These are phyloP conservation scores for Pentamera pediparva DNA, from an alignment of 53 echinoderm and acorn worm genomes.

Conservation along the genomic window DNA sequence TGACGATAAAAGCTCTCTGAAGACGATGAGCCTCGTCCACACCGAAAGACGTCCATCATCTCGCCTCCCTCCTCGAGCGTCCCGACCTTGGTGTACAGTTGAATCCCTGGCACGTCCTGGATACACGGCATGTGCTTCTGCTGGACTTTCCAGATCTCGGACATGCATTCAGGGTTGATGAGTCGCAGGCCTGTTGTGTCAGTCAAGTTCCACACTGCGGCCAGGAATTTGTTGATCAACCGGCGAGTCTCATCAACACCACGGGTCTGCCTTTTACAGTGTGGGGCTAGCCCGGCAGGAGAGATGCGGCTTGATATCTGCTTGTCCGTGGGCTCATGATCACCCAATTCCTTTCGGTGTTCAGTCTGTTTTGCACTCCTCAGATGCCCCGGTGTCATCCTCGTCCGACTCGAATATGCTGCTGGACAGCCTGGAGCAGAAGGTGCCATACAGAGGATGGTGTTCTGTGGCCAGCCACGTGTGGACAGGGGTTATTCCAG, in stretches of 20 bases:
- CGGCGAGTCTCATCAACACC: constrained; percentile 26
- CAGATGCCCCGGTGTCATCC: constrained; percentile 7
- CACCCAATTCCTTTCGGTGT: too few relatives aligned
- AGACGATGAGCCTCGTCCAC: too few relatives aligned
- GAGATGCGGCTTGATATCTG: constrained; percentile 11
- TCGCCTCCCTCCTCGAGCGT: constrained; percentile 22
- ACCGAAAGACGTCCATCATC: constrained; percentile 33
- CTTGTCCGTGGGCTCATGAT: constrained; percentile 28
- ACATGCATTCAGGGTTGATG: constrained; percentile 30
- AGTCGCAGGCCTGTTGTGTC: constrained; percentile 32
- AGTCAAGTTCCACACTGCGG: constrained; percentile 38
- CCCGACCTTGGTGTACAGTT: constrained; percentile 50
- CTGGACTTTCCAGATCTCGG: constrained; percentile 47
- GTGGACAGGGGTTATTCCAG: constrained; percentile 6
- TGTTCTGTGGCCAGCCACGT: constrained; percentile 41
- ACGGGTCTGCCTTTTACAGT: constrained; percentile 20
- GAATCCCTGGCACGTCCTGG: constrained; percentile 40
- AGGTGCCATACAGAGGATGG: constrained; percentile 33
- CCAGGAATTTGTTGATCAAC: constrained; percentile 26
- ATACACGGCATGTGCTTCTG: constrained; percentile 54
- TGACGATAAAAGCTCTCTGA: constrained; percentile 53
- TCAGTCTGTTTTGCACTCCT: constrained; percentile 10
- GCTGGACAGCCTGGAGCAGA: constrained; percentile 41
- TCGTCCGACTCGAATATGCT: constrained; percentile 43
- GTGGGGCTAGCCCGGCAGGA: constrained; percentile 20